Percentiles rank a stretch among this genome's conserved stretches.
These are phyloP conservation scores for Meleagris gallopavo DNA, from an alignment of 2,113 vertebrate genomes.

Conservation along the genomic window DNA sequence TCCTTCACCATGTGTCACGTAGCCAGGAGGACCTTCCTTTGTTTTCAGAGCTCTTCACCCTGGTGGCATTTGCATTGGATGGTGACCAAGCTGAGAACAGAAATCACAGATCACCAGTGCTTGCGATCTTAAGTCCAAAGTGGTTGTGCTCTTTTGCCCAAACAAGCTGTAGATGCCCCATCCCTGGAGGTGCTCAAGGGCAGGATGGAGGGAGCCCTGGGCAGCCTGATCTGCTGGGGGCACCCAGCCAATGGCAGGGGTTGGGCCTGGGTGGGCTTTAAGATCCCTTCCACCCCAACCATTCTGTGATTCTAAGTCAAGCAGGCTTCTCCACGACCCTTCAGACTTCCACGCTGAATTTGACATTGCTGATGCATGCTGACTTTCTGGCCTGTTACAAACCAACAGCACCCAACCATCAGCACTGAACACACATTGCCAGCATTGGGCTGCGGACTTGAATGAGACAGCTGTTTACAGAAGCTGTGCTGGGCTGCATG, in stretches of 20 bases:
- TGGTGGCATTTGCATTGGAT: background rate
- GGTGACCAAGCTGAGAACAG: background rate
- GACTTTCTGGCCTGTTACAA: background rate
- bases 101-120: background rate
- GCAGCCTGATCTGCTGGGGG: too few species aligned
- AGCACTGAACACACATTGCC: background rate
- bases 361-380: fast-evolving
- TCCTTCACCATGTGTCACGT: background rate
- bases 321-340: background rate
- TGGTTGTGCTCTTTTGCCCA: too few species aligned
- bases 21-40: background rate
- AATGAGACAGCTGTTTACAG: background rate
- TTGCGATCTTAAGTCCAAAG: background rate
- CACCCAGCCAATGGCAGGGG: too few species aligned
- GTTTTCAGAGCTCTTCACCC: background rate
- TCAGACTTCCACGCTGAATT: background rate
- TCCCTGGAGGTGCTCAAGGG: too few species aligned
- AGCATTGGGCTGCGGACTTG: background rate
- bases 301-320: background rate
- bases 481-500: background rate
- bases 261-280: too few species aligned
- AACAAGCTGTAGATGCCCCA: too few species aligned
- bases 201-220: too few species aligned
- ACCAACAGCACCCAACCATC: background rate
- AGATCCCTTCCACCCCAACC: too few species aligned